phyloP scores from a whole-genome alignment of 2,113 vertebrate genomes.

The Alaudala cheleensis region DNA sequence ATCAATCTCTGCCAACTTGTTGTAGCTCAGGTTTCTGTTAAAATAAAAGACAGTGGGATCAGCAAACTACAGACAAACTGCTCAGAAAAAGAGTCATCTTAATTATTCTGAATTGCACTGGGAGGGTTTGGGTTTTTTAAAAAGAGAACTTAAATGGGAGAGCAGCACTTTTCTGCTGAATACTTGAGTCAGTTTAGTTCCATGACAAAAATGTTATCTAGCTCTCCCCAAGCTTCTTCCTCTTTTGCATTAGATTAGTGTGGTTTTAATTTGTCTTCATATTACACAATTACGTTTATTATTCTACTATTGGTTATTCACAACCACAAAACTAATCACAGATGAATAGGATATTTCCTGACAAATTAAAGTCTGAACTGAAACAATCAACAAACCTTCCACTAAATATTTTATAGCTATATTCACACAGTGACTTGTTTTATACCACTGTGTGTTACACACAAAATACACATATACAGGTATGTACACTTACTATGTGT shows the following conservation, averaged over 20 bases:
- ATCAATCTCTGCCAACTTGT: conserved; percentile 85
- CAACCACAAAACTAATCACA: conserved; percentile 43
- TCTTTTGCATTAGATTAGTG: neutral
- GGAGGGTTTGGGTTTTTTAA: neutral
- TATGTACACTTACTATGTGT: neutral
- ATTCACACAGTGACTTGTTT: neutral
- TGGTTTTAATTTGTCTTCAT: conserved; percentile 49
- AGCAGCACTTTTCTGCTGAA: neutral
- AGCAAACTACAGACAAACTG: conserved; percentile 2
- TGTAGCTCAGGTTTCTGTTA: conserved; percentile 92
- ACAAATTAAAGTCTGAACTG: conserved; percentile 35
- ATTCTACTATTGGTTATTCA: conserved; percentile 42
- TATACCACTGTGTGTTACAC: neutral
- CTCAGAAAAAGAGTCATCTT: conserved; percentile 23
- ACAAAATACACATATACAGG: neutral
- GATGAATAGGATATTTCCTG: conserved; percentile 40
- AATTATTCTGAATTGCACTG: conserved; percentile 21
- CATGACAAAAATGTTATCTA: neutral
- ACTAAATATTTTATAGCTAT: conserved; percentile 24
- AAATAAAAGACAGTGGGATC: conserved; percentile 45
- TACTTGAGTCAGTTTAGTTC: neutral
- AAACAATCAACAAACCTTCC: conserved; percentile 27
- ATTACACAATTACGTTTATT: conserved; percentile 42
- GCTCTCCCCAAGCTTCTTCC: neutral
- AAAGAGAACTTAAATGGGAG: neutral